Percentiles rank a stretch among this genome's conserved stretches.
Evolutionary conservation across 92 coral and sea anemone species (phyloP).

Genomic region (Anthopleura xanthogrammica): DNA sequence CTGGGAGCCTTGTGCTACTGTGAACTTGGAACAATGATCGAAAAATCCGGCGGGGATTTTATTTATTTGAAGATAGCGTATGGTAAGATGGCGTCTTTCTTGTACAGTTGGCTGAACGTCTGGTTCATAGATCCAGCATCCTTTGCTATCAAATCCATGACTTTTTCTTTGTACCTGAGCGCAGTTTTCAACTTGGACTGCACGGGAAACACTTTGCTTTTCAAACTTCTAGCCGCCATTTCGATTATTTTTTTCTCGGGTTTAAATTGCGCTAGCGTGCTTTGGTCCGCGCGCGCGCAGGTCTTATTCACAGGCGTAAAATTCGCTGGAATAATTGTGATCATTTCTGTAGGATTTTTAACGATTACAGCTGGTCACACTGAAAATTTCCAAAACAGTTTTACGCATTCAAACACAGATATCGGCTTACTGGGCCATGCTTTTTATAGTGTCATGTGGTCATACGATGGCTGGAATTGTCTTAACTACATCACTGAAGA

Average conservation of each 20-base stretch:
- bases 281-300: constrained; percentile 34
- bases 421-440: constrained; percentile 48
- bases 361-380: constrained; percentile 17
- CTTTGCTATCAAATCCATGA: constrained; percentile 59
- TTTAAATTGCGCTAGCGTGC: constrained; percentile 39
- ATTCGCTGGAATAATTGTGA: constrained; percentile 19
- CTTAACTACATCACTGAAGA: constrained; percentile 64
- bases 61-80: constrained; percentile 65
- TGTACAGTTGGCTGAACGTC: constrained; percentile 70
- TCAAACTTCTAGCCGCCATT: constrained; percentile 39
- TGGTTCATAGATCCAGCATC: constrained; percentile 68
- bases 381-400: constrained; percentile 17
- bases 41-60: constrained; percentile 71
- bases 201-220: neutral
- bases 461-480: constrained; percentile 51
- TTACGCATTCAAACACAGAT: constrained; percentile 20
- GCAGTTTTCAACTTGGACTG: constrained; percentile 37
- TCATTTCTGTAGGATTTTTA: constrained; percentile 18
- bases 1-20: constrained; percentile 74
- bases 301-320: constrained; percentile 42
- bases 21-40: constrained; percentile 73
- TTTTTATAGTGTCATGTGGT: constrained; percentile 45
- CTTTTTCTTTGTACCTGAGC: constrained; percentile 58
- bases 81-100: constrained; percentile 64
- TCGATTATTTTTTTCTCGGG: constrained; percentile 22